Evolutionary conservation across 2,888 invertebrate species (phyloP).

Genomic region (Xylota sylvarum): DNA sequence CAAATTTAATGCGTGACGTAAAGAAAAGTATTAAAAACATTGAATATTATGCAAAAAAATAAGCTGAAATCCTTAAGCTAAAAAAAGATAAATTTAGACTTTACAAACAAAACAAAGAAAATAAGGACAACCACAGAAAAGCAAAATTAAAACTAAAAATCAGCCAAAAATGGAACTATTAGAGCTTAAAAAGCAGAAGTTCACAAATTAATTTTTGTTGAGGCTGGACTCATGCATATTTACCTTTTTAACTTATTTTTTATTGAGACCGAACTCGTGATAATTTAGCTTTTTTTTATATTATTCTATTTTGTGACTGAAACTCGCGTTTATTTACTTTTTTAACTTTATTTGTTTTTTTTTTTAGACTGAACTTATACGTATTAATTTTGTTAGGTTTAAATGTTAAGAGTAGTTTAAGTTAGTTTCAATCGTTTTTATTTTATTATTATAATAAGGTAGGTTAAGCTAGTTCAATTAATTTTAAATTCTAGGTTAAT

Average conservation of each 20-base stretch:
- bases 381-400: background rate
- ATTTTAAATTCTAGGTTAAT: too few relatives aligned
- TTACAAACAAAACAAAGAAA: constrained; percentile 1
- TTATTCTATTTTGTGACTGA: too few relatives aligned
- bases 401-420: background rate
- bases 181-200: background rate
- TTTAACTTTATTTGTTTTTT: too few relatives aligned
- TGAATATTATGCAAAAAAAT: background rate
- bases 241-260: background rate
- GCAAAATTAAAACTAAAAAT: constrained; percentile 6
- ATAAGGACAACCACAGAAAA: constrained; percentile 3
- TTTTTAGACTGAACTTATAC: background rate
- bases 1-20: background rate
- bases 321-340: too few relatives aligned
- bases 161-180: too few relatives aligned
- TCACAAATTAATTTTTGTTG: background rate
- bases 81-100: constrained; percentile 4
- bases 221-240: background rate
- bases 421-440: too few relatives aligned
- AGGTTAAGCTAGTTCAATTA: too few relatives aligned
- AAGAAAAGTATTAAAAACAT: background rate
- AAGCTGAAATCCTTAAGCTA: background rate
- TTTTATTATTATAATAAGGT: too few relatives aligned
- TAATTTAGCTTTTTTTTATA: too few relatives aligned
- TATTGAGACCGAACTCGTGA: too few relatives aligned